These are phyloP conservation scores for Lasioglossum pauxillum DNA, from an alignment of 2,888 invertebrate genomes.

Conservation along the genomic window DNA sequence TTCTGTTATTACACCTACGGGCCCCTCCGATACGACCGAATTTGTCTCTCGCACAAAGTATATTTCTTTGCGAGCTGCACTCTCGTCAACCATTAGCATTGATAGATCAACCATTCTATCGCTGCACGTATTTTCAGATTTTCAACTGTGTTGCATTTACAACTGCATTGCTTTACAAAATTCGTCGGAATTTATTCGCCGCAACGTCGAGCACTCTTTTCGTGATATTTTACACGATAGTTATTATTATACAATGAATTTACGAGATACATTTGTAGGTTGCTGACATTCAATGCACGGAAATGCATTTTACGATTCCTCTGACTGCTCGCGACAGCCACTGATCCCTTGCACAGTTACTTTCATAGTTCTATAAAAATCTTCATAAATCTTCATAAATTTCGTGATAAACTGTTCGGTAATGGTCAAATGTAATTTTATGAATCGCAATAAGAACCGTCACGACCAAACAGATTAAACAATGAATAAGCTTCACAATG, in stretches of 20 bases:
- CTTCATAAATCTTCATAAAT: neutral
- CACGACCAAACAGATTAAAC: neutral
- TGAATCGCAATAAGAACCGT: neutral
- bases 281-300: neutral
- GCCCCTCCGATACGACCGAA: neutral
- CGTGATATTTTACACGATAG: neutral
- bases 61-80: neutral
- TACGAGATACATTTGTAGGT: neutral
- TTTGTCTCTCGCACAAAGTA: neutral
- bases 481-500: neutral
- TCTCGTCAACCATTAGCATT: neutral
- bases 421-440: neutral
- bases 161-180: neutral
- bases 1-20: slow-evolving; percentile 20
- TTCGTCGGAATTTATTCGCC: neutral
- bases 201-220: neutral
- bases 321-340: neutral
- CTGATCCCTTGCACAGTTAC: neutral
- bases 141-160: neutral
- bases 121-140: neutral
- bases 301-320: neutral
- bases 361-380: slow-evolving; percentile 6
- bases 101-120: neutral
- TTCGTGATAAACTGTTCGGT: neutral
- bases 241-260: slow-evolving; percentile 6